phyloP scores from a whole-genome alignment of 2,888 invertebrate species.

The Torymus tubicola region DNA sequence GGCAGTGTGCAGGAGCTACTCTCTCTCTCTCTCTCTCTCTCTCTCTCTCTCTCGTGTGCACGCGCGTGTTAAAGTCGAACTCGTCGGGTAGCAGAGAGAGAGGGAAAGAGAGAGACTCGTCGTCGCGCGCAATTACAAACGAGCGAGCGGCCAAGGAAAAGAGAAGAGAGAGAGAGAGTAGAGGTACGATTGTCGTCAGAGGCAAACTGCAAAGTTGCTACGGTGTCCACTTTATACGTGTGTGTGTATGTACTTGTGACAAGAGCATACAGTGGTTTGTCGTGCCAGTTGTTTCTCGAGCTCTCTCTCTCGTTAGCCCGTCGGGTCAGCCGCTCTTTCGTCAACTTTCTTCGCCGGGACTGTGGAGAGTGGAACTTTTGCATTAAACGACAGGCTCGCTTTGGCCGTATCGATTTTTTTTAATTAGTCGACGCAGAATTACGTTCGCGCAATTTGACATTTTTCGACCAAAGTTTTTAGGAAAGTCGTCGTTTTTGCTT shows the following conservation, averaged over 20 bases:
- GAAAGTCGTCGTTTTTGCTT: too few relatives aligned
- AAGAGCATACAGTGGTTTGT: slow-evolving; percentile 5
- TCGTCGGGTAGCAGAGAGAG: too few relatives aligned
- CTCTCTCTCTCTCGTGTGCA: slow-evolving; percentile 23
- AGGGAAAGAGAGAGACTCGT: not conserved
- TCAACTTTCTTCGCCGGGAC: not conserved
- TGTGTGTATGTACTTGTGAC: not conserved
- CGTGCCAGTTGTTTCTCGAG: slow-evolving; percentile 13
- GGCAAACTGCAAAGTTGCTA: slow-evolving; percentile 59
- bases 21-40: not conserved
- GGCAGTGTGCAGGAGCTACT: too few relatives aligned
- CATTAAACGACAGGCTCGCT: too few relatives aligned
- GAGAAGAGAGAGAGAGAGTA: slow-evolving; percentile 20
- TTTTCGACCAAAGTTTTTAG: too few relatives aligned
- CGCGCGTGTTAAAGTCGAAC: too few relatives aligned
- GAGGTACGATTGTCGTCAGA: slow-evolving; percentile 59
- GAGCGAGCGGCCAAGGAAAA: slow-evolving; percentile 6
- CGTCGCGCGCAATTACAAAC: slow-evolving; percentile 39
- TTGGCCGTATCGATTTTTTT: too few relatives aligned
- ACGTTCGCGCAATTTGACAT: too few relatives aligned
- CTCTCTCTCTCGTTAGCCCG: slow-evolving; percentile 4
- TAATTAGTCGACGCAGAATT: too few relatives aligned
- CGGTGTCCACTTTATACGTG: slow-evolving; percentile 51
- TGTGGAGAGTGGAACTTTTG: too few relatives aligned
- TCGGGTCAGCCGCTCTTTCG: not conserved